A percentile compares a stretch with the other conserved stretches of the same genome.
These are phyloP conservation scores for Formicarius rufipectus DNA, from an alignment of 2,113 vertebrate species.

Conservation along the genomic window DNA sequence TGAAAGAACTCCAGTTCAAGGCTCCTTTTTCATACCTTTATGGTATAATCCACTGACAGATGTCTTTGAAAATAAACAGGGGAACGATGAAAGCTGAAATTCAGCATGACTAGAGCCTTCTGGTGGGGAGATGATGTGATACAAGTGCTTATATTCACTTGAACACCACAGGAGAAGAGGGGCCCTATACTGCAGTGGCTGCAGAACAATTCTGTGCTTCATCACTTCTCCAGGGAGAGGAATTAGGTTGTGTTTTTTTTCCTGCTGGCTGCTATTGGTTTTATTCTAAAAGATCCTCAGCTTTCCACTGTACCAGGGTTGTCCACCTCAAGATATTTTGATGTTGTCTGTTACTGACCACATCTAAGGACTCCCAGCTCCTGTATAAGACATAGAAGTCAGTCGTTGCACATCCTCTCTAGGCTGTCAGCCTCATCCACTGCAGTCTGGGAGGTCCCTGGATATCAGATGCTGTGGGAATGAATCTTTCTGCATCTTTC, in stretches of 20 bases:
- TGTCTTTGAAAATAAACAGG: background rate
- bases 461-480: background rate
- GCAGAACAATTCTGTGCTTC: background rate
- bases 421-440: background rate
- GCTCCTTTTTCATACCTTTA: background rate
- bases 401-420: background rate
- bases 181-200: background rate
- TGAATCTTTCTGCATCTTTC: background rate
- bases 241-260: background rate
- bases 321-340: background rate
- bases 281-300: background rate
- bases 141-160: background rate
- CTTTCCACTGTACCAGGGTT: background rate
- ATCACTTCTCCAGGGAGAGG: background rate
- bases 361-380: background rate
- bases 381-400: background rate
- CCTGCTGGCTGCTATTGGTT: background rate
- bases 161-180: background rate
- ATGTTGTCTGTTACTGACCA: background rate
- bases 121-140: background rate
- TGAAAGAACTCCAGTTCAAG: background rate
- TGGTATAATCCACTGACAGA: background rate
- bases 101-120: background rate
- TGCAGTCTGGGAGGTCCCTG: background rate
- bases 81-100: background rate